These are phyloP conservation scores for Oncorhynchus clarkii DNA, from an alignment of 2,113 vertebrate species.

Conservation along the genomic window DNA sequence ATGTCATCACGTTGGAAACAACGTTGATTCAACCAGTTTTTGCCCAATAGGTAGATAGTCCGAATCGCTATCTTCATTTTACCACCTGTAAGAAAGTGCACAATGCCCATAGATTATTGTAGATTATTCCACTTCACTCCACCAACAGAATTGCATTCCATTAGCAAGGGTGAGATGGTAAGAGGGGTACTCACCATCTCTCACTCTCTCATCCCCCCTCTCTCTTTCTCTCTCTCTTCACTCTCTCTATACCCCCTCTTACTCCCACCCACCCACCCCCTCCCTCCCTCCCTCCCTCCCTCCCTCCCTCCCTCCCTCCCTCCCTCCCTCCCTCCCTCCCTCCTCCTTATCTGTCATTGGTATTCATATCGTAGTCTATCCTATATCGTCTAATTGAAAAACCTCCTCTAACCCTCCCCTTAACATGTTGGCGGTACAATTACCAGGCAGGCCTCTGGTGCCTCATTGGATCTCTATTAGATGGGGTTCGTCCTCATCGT, in stretches of 20 bases:
- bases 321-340: slow-evolving; percentile 13
- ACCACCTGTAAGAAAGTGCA: no score
- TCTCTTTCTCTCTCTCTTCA: no score
- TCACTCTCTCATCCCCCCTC: background rate
- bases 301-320: slow-evolving; percentile 37
- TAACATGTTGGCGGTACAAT: slow-evolving; percentile 78
- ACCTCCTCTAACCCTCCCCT: slow-evolving; percentile 66
- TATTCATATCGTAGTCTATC: slow-evolving; percentile 64
- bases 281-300: slow-evolving; percentile 20
- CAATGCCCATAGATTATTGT: no score
- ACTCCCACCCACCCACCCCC: slow-evolving; percentile 13
- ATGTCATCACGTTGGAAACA: no score
- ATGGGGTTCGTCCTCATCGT: slow-evolving; percentile 94
- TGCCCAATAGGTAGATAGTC: no score
- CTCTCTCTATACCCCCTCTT: background rate
- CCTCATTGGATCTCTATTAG: slow-evolving; percentile 98
- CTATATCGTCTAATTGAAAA: slow-evolving; percentile 91
- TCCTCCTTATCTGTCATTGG: background rate
- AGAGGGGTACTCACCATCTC: slow-evolving; percentile 32
- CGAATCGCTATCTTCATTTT: no score
- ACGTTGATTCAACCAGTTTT: no score
- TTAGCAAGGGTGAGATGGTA: slow-evolving; percentile 14
- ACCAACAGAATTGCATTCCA: background rate
- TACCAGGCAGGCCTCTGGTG: slow-evolving; percentile 93
- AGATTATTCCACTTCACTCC: no score